Evolutionary conservation across 2,888 invertebrate species (phyloP).

Genomic region (Sphaerophoria rueppellii): DNA sequence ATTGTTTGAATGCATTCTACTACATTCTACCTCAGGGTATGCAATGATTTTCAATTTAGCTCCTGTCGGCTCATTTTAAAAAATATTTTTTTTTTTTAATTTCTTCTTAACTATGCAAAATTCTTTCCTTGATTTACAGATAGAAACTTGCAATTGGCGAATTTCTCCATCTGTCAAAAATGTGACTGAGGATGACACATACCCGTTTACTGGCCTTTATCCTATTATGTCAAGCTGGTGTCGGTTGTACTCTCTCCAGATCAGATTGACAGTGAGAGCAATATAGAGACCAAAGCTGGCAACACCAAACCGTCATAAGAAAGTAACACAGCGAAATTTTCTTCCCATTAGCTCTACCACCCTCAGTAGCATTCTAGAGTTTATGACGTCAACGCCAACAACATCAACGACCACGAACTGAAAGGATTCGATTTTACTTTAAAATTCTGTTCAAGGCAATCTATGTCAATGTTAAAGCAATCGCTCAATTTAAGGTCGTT

Average conservation of each 20-base stretch:
- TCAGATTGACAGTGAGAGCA: conserved; percentile 53
- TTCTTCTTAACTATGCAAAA: background rate
- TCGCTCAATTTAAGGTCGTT: background rate
- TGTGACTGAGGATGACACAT: conserved; percentile 43
- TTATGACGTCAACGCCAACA: background rate
- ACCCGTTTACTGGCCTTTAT: background rate
- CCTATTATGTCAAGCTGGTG: conserved; percentile 21
- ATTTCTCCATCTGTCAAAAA: conserved; percentile 2
- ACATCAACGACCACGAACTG: conserved; percentile 8
- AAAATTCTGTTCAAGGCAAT: conserved; percentile 4
- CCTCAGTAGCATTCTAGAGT: background rate
- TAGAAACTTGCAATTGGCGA: background rate
- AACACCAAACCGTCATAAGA: background rate
- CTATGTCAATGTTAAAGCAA: conserved; percentile 4
- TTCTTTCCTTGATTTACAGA: background rate
- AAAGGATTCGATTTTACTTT: conserved; percentile 50
- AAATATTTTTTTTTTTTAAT: too few species aligned
- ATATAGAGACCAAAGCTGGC: background rate
- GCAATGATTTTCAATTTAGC: too few species aligned
- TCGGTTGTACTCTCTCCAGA: background rate
- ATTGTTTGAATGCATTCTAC: too few species aligned
- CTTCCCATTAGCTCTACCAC: conserved; percentile 17
- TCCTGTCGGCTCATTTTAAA: too few species aligned
- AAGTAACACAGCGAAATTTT: background rate
- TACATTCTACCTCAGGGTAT: too few species aligned